Percentiles rank a stretch among this genome's conserved stretches.
Conservation (phyloP, 1,140 invertebrate species). For the Papilio helenus region DNA sequence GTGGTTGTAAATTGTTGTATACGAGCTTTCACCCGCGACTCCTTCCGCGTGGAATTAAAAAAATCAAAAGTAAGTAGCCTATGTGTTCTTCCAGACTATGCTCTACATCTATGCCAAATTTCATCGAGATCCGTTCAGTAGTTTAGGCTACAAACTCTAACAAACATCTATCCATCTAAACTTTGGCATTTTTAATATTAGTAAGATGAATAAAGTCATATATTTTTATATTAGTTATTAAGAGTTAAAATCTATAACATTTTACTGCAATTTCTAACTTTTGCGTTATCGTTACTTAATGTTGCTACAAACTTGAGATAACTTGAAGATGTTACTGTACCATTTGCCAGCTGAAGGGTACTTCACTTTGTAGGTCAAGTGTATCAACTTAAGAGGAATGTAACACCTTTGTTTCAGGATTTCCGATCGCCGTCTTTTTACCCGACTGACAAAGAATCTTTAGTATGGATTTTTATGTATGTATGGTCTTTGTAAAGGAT, state of each 20-base stretch:
- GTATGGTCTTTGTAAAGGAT: background rate
- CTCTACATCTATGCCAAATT: no score
- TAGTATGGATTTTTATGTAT: no score
- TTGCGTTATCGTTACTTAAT: background rate
- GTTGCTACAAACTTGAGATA: background rate
- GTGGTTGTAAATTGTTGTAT: background rate
- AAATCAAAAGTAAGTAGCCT: background rate
- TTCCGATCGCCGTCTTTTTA: background rate
- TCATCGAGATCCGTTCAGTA: no score
- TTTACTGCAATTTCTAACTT: background rate
- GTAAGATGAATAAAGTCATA: no score
- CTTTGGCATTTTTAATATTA: no score
- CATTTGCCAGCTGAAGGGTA: background rate
- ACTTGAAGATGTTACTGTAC: background rate
- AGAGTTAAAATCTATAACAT: background rate
- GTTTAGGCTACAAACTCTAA: no score
- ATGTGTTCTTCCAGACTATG: no score
- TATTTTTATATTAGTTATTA: no score
- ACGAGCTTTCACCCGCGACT: no score
- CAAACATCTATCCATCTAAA: no score
- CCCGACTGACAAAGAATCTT: no score
- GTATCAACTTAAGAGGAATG: background rate
- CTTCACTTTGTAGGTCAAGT: background rate
- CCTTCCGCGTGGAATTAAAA: background rate
- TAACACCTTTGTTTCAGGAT: conserved; percentile 5